These are phyloP conservation scores for Colostygia pectinataria DNA, from an alignment of 2,888 invertebrate genomes.

Conservation along the genomic window DNA sequence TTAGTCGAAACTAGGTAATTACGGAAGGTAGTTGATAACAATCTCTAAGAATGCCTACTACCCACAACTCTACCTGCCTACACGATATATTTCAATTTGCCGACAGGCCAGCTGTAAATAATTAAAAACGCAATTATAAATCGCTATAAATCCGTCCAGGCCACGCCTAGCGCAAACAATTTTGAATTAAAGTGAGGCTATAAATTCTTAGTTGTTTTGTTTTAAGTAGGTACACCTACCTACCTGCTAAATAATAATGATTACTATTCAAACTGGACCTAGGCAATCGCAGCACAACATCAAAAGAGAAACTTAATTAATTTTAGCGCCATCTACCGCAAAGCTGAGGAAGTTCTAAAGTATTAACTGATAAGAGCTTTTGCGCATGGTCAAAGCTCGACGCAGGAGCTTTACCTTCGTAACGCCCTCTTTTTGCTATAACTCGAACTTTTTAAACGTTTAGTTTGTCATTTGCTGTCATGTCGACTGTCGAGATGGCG, in stretches of 20 bases:
- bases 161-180: conserved; percentile 49
- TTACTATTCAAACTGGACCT: too few species aligned
- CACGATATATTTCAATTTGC: conserved; percentile 67
- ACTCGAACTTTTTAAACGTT: too few species aligned
- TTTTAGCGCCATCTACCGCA: conserved; percentile 14
- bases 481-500: conserved; percentile 1
- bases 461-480: neutral
- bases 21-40: conserved; percentile 59
- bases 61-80: neutral
- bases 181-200: conserved; percentile 11
- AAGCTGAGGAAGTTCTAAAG: neutral
- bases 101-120: conserved; percentile 73
- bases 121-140: conserved; percentile 80
- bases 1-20: conserved; percentile 37
- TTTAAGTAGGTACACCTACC: neutral
- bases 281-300: too few species aligned
- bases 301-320: too few species aligned
- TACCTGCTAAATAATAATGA: neutral
- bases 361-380: neutral
- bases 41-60: too few species aligned
- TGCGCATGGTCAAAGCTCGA: neutral
- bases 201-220: conserved; percentile 13
- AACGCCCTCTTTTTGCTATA: neutral
- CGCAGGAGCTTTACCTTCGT: neutral
- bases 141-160: conserved; percentile 74